phyloP scores from a whole-genome alignment of 2,113 vertebrate genomes.

The Clarias macrocephalus region DNA sequence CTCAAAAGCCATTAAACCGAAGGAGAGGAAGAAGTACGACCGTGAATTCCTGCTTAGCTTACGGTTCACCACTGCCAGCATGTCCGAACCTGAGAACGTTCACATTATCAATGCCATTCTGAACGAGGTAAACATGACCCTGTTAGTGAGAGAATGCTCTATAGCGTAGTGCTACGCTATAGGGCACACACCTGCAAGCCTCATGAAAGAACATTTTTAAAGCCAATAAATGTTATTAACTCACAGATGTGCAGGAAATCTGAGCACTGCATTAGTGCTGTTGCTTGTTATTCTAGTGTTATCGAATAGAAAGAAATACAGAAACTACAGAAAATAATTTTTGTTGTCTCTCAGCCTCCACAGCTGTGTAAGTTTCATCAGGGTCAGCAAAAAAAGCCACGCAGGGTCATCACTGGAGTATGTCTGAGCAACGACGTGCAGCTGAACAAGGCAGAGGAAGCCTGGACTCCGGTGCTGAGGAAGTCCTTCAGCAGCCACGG shows the following conservation, averaged over 20 bases:
- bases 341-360: constrained; percentile 69
- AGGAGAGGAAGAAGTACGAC: constrained; percentile 93
- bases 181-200: too few relatives aligned
- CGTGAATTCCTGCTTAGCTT: constrained; percentile 90
- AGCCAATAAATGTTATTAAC: too few relatives aligned
- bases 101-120: constrained; percentile 92
- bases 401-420: constrained; percentile 93
- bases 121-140: constrained; percentile 80
- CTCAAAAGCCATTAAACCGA: constrained; percentile 90
- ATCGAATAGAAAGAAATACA: too few relatives aligned
- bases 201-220: too few relatives aligned
- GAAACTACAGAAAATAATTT: too few relatives aligned
- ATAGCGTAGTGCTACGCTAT: background rate
- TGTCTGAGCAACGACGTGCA: constrained; percentile 89
- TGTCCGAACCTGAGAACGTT: constrained; percentile 93
- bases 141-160: background rate
- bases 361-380: constrained; percentile 88
- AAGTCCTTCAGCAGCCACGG: constrained; percentile 66
- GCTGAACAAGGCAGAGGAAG: constrained; percentile 93
- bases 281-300: too few relatives aligned
- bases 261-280: too few relatives aligned
- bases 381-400: constrained; percentile 85
- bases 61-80: constrained; percentile 89
- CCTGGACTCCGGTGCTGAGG: constrained; percentile 90
- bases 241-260: too few relatives aligned